Conservation (phyloP, 2,888 invertebrate species). For the Reticulitermes lucifugus region DNA sequence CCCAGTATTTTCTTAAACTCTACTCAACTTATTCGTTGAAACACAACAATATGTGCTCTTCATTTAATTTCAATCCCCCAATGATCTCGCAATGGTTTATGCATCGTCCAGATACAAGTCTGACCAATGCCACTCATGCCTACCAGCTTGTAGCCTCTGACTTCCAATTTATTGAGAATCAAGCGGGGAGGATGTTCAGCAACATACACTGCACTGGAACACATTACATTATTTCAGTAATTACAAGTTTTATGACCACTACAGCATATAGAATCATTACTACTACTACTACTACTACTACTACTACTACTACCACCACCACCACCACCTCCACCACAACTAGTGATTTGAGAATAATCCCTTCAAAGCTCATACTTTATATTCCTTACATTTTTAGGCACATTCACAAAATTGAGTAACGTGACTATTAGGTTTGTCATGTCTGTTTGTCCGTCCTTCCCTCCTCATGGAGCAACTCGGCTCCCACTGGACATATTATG, state of each 20-base stretch:
- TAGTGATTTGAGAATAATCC: too few relatives aligned
- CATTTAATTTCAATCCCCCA: background rate
- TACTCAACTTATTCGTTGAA: background rate
- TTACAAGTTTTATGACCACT: background rate
- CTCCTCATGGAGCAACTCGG: too few relatives aligned
- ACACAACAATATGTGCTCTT: background rate
- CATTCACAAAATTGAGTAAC: too few relatives aligned
- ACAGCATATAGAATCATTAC: too few relatives aligned
- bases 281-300: too few relatives aligned
- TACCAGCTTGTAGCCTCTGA: conserved; percentile 61
- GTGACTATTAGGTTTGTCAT: too few relatives aligned
- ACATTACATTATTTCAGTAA: conserved; percentile 9
- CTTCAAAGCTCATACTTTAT: too few relatives aligned
- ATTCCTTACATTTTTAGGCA: too few relatives aligned
- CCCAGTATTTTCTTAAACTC: background rate
- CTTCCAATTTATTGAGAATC: conserved; percentile 64
- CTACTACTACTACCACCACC: too few relatives aligned
- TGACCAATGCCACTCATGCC: conserved; percentile 65
- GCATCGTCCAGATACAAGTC: conserved; percentile 66
- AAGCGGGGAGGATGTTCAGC: conserved; percentile 61
- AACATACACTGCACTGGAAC: conserved; percentile 60
- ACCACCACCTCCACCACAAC: too few relatives aligned
- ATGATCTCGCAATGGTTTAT: conserved; percentile 55
- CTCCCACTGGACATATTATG: too few relatives aligned
- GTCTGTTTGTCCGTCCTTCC: too few relatives aligned